phyloP scores from a whole-genome alignment of 2,888 invertebrate genomes.

The Drosophila mimica region DNA sequence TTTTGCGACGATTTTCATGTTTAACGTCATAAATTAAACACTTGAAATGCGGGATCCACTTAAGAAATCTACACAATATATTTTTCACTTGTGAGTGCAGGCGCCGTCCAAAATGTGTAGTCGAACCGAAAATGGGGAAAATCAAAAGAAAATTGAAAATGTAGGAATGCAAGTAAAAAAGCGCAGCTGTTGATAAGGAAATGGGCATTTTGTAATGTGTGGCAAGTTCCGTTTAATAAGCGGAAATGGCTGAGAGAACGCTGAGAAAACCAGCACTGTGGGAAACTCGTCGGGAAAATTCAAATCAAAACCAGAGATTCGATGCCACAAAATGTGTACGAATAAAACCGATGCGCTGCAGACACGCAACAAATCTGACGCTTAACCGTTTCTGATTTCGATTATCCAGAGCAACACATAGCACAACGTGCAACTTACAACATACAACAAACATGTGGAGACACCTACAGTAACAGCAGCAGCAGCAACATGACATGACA shows the following conservation, averaged over 20 bases:
- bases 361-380: slow-evolving; percentile 74
- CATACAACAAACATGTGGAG: slow-evolving; percentile 18
- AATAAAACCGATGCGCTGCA: slow-evolving; percentile 46
- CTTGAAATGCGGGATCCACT: slow-evolving; percentile 59
- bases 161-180: slow-evolving; percentile 42
- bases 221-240: slow-evolving; percentile 50
- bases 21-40: slow-evolving; percentile 76
- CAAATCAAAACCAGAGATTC: slow-evolving; percentile 34
- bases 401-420: slow-evolving; percentile 26
- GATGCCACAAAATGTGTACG: slow-evolving; percentile 26
- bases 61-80: slow-evolving; percentile 29
- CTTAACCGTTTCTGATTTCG: slow-evolving; percentile 52
- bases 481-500: slow-evolving; percentile 44
- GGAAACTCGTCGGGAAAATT: slow-evolving; percentile 59
- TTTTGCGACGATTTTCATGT: slow-evolving; percentile 69
- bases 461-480: slow-evolving; percentile 45
- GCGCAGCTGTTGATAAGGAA: slow-evolving; percentile 68
- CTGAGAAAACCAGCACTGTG: slow-evolving; percentile 38
- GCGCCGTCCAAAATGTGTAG: neutral
- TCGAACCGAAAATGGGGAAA: slow-evolving; percentile 1
- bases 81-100: slow-evolving; percentile 40
- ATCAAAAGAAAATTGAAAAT: slow-evolving; percentile 26
- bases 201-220: slow-evolving; percentile 47
- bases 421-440: slow-evolving; percentile 7
- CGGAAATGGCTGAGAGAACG: slow-evolving; percentile 49